These are phyloP conservation scores for Semotilus atromaculatus DNA, from an alignment of 2,797 vertebrate species.

Conservation along the genomic window DNA sequence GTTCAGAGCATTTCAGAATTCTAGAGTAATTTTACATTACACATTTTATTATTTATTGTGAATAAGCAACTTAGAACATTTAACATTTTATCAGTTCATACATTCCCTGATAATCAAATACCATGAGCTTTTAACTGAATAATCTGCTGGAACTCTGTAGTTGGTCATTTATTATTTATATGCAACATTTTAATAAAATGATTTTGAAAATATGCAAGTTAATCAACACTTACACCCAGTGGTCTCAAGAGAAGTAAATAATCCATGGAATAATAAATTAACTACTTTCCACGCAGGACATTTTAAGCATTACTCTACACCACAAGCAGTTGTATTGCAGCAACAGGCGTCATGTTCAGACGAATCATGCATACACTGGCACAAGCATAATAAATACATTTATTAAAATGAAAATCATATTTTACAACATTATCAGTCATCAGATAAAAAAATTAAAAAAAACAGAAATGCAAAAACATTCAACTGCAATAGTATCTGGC, in stretches of 20 bases:
- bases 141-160: not conserved
- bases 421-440: not conserved
- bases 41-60: not conserved
- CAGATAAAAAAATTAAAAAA: not conserved
- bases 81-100: not conserved
- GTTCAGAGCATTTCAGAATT: not conserved
- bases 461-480: not conserved
- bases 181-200: not conserved
- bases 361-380: not conserved
- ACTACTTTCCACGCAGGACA: not conserved
- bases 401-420: constrained; percentile 38
- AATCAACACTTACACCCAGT: not conserved
- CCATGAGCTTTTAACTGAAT: not conserved
- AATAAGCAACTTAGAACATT: not conserved
- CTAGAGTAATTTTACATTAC: not conserved
- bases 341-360: not conserved
- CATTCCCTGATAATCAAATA: no score
- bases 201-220: not conserved
- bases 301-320: not conserved
- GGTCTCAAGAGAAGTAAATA: not conserved
- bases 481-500: not conserved
- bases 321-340: not conserved
- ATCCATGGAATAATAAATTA: not conserved
- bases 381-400: constrained; percentile 38
- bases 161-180: not conserved